Base-by-base conservation (phyloP, 2,888 invertebrate species). In the Piscicola geometra region DNA sequence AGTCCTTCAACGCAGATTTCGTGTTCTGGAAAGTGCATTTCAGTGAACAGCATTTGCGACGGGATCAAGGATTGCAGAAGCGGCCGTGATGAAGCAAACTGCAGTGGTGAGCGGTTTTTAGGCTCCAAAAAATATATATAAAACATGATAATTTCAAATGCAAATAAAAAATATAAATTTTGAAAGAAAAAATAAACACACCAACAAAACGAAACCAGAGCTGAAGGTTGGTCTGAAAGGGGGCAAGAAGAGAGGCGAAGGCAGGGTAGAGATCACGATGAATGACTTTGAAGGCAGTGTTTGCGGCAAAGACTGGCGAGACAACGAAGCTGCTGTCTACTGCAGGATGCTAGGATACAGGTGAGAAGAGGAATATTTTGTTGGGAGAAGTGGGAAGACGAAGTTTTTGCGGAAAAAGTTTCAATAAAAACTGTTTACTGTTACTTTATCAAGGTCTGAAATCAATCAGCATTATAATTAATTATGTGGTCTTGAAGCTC, bases 241-340 rank as follows among this genome's bases (percentile, higher is more conserved):
- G 74, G 91, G 90, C 1, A 86, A 87, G 1, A 85, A 82, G 35
- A 79, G 83, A 0, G 84, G 85, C 41, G 89, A 90, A 82, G 92
- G 92, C 0, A 87, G 91, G 66, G 86, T 92, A 0, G 91, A 92
- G 84, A 87, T 92, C 0, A 88, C 88, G 77, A 88, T 90, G 79
- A 88, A 89, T 78, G 90, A 90, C 1, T 87, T 90, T 28, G 91
- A 91, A 90, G 92, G 92, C 18, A 90, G 91, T 0, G 87, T 93
- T 21, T 93, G 92, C 83, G 91, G 92, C 81, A 92, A 92, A 82
- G 90, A 90, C 81, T 92, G 92, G 82, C 89, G 89, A 70, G 86
- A 88, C 28, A 86, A 87, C 67, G 89, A 90, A 33, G 92, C 91
- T 0, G 67, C 60, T 5, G 86, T 86, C 35, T 78, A 87, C 35